Conservation (phyloP, 2,797 vertebrate species). For the Pagetopsis macropterus region DNA sequence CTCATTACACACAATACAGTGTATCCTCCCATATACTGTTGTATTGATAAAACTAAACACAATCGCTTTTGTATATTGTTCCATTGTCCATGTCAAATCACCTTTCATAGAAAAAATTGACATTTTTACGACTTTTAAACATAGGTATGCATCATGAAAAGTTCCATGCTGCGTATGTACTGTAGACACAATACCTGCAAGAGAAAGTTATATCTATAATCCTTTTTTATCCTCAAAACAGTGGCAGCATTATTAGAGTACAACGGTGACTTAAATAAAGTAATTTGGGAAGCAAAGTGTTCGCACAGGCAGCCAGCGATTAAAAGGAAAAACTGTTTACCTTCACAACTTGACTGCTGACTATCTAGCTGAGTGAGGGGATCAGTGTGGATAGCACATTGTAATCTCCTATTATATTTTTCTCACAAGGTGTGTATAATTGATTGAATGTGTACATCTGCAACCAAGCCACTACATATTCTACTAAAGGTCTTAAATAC, state of each 20-base stretch:
- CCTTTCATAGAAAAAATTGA: neutral
- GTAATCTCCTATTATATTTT: neutral
- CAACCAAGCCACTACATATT: neutral
- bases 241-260: slow-evolving; percentile 27
- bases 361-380: slow-evolving; percentile 19
- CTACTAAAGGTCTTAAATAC: neutral
- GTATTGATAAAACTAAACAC: slow-evolving; percentile 24
- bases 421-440: neutral
- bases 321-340: slow-evolving; percentile 56
- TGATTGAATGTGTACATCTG: slow-evolving; percentile 4
- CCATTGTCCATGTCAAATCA: neutral
- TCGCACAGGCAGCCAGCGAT: slow-evolving; percentile 44
- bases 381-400: neutral
- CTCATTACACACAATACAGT: neutral
- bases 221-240: slow-evolving; percentile 30
- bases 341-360: slow-evolving; percentile 56
- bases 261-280: slow-evolving; percentile 39
- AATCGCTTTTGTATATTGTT: neutral
- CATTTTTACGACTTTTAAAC: neutral
- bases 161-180: neutral
- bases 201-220: no score
- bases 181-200: no score
- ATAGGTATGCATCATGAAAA: slow-evolving; percentile 3
- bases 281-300: slow-evolving; percentile 35
- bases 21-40: slow-evolving; percentile 1